Conservation (phyloP, 2,888 invertebrate genomes). For the Eilema depressum region DNA sequence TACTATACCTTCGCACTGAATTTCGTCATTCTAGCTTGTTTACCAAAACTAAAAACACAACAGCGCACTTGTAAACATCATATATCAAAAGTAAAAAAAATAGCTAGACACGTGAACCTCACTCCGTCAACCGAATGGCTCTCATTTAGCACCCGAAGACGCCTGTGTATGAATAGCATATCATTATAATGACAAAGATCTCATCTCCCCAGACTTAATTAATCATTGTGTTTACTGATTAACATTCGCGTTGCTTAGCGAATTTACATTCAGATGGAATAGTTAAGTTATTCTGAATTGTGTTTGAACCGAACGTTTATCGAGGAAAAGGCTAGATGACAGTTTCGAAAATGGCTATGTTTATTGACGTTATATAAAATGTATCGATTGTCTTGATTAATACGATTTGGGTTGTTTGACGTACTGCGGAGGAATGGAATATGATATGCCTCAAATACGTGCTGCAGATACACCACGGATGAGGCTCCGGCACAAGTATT, state of each 20-base stretch:
- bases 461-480: no score
- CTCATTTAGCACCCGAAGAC: conserved; percentile 56
- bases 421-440: no score
- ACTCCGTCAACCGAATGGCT: conserved; percentile 55
- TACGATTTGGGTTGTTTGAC: no score
- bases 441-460: no score
- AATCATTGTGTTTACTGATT: conserved; percentile 83
- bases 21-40: background rate
- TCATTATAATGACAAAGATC: conserved; percentile 85
- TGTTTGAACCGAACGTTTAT: conserved; percentile 39
- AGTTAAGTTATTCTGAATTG: conserved; percentile 63
- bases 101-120: conserved; percentile 32
- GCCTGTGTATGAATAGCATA: conserved; percentile 73
- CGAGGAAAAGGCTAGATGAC: conserved; percentile 14
- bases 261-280: conserved; percentile 81
- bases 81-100: background rate
- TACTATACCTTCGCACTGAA: no score
- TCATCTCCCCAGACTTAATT: conserved; percentile 76
- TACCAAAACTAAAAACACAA: conserved; percentile 1
- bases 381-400: background rate
- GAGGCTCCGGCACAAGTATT: no score
- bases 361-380: background rate
- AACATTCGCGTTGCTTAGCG: conserved; percentile 73
- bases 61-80: background rate
- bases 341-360: background rate